Percentiles rank a stretch among this genome's conserved stretches.
Evolutionary conservation across 35 echinoderm and acorn worm genomes (phyloP).

Genomic region (Diadema setosum): DNA sequence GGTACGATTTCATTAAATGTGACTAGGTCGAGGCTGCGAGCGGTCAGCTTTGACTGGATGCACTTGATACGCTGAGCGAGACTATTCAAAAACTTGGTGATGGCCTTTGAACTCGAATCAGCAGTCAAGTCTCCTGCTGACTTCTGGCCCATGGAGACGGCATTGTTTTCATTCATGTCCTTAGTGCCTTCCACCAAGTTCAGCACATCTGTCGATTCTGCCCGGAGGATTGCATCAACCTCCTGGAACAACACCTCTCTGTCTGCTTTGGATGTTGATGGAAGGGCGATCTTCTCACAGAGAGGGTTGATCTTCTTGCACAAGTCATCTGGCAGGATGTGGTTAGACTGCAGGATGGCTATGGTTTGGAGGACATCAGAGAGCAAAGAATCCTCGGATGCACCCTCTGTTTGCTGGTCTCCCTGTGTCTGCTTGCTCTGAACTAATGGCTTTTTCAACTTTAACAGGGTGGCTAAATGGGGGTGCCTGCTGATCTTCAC

Average conservation of each 20-base stretch:
- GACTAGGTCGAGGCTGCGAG: neutral
- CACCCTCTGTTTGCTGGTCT: neutral
- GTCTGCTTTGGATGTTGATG: neutral
- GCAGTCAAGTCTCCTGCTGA: neutral
- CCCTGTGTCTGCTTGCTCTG: neutral
- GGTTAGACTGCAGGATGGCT: neutral
- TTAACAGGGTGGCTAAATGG: neutral
- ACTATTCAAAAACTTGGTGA: neutral
- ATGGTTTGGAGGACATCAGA: neutral
- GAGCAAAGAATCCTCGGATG: neutral
- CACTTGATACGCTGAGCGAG: constrained; percentile 5
- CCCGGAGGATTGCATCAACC: neutral
- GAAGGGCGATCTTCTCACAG: neutral
- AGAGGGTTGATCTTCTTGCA: neutral
- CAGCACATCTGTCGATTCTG: neutral
- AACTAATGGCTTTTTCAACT: neutral
- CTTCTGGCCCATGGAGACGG: neutral
- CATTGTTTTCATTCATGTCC: neutral
- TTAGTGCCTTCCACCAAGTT: neutral
- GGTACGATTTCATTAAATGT: neutral
- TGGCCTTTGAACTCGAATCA: neutral
- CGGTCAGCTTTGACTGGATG: neutral
- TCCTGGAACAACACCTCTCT: neutral
- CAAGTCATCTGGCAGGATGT: neutral
- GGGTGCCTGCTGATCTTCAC: too few relatives aligned